Percentiles rank a stretch among this genome's conserved stretches.
These are phyloP conservation scores for Chromis chromis DNA, from an alignment of 2,797 vertebrate genomes.

Conservation along the genomic window DNA sequence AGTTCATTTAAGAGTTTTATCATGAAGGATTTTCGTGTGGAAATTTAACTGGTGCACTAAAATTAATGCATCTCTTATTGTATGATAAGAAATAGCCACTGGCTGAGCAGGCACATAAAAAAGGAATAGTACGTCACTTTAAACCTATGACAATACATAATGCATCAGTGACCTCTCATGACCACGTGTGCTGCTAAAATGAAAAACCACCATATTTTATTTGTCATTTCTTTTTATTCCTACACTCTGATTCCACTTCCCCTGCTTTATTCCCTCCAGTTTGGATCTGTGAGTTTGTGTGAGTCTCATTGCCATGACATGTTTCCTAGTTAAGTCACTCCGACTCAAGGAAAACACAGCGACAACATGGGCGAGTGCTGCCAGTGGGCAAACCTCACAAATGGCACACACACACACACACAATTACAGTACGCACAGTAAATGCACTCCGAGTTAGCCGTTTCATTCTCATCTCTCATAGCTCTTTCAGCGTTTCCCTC, in stretches of 20 bases:
- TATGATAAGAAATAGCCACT: not conserved
- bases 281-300: slow-evolving; percentile 20
- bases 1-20: not conserved
- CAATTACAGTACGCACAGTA: slow-evolving; percentile 31
- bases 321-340: slow-evolving; percentile 57
- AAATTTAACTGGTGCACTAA: not conserved
- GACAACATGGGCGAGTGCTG: slow-evolving; percentile 50
- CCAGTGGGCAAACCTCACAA: slow-evolving; percentile 58
- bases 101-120: too few species aligned
- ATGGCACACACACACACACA: slow-evolving; percentile 34
- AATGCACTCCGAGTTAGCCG: slow-evolving; percentile 40
- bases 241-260: not conserved
- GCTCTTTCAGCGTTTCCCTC: slow-evolving; percentile 33
- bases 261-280: slow-evolving; percentile 17
- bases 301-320: slow-evolving; percentile 37
- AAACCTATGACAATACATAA: not conserved
- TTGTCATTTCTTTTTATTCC: slow-evolving; percentile 1
- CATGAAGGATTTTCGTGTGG: not conserved
- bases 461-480: slow-evolving; percentile 32
- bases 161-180: not conserved
- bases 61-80: too few species aligned
- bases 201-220: not conserved
- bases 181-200: not conserved
- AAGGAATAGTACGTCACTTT: too few species aligned
- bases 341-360: slow-evolving; percentile 45